A percentile compares a stretch with the other conserved stretches of the same genome.
phyloP scores from a whole-genome alignment of 2,888 invertebrate genomes.

The Notodonta dromedarius region DNA sequence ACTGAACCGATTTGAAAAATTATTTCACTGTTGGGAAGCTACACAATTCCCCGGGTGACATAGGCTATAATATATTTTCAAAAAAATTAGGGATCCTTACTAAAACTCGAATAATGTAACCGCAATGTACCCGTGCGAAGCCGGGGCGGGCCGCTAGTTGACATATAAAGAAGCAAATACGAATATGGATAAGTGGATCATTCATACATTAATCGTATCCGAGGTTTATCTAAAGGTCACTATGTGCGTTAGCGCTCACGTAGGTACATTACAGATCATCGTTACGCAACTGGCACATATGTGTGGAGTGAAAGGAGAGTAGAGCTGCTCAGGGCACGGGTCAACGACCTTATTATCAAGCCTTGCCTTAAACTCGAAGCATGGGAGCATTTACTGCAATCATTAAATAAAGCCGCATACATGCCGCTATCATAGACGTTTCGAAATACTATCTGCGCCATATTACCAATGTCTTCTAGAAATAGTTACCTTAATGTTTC shows the following conservation, averaged over 20 bases:
- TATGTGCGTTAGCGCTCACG: slow-evolving; percentile 39
- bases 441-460: neutral
- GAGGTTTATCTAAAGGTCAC: slow-evolving; percentile 37
- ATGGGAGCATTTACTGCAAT: slow-evolving; percentile 25
- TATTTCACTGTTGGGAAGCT: too few relatives aligned
- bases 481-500: too few relatives aligned
- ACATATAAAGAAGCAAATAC: slow-evolving; percentile 23
- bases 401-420: neutral
- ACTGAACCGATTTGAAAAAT: too few relatives aligned
- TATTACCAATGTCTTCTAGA: neutral
- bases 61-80: too few relatives aligned
- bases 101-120: too few relatives aligned
- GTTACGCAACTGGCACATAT: slow-evolving; percentile 58
- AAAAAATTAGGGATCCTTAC: too few relatives aligned
- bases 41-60: too few relatives aligned
- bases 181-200: slow-evolving; percentile 18
- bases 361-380: slow-evolving; percentile 36
- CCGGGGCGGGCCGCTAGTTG: too few relatives aligned
- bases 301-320: slow-evolving; percentile 62
- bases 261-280: slow-evolving; percentile 43
- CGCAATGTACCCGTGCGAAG: too few relatives aligned
- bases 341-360: slow-evolving; percentile 56
- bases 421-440: neutral
- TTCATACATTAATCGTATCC: slow-evolving; percentile 23
- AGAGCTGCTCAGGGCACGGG: slow-evolving; percentile 44